A percentile compares a stretch with the other conserved stretches of the same genome.
Conservation (phyloP, 2,888 invertebrate genomes). For the Dolomedes plantarius region DNA sequence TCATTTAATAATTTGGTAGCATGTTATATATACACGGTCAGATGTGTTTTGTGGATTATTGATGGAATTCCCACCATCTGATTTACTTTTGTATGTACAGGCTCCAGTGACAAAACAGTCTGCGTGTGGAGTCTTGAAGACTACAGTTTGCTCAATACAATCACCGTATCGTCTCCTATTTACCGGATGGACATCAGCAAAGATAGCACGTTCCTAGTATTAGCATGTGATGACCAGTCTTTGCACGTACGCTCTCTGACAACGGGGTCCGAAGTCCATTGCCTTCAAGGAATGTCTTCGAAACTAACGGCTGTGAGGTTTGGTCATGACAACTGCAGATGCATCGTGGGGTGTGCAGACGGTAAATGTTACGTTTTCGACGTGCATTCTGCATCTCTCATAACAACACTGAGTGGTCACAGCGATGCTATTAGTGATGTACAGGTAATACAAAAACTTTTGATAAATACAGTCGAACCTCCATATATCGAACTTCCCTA, state of each 20-base stretch:
- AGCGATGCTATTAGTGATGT: constrained; percentile 81
- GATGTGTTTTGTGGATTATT: too few species aligned
- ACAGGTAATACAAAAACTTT: too few species aligned
- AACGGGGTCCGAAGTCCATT: constrained; percentile 91
- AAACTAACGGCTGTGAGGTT: constrained; percentile 85
- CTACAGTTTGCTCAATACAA: constrained; percentile 86
- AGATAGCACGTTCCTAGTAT: constrained; percentile 91
- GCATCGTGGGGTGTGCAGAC: constrained; percentile 87
- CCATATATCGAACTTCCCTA: too few species aligned
- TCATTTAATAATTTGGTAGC: too few species aligned
- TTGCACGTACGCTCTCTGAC: constrained; percentile 90
- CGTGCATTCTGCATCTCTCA: constrained; percentile 85
- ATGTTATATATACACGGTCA: too few species aligned
- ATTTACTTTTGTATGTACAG: too few species aligned
- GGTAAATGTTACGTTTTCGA: constrained; percentile 89
- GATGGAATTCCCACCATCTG: too few species aligned
- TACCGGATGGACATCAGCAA: constrained; percentile 87
- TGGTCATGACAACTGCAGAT: constrained; percentile 88
- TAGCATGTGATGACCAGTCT: constrained; percentile 90
- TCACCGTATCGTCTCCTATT: constrained; percentile 84
- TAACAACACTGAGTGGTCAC: constrained; percentile 82
- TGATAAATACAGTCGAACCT: too few species aligned
- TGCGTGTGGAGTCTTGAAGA: constrained; percentile 91
- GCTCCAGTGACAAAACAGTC: constrained; percentile 83
- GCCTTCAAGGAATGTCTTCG: constrained; percentile 81